These are phyloP conservation scores for Mola mola DNA, from an alignment of 2,113 vertebrate genomes.

Conservation along the genomic window DNA sequence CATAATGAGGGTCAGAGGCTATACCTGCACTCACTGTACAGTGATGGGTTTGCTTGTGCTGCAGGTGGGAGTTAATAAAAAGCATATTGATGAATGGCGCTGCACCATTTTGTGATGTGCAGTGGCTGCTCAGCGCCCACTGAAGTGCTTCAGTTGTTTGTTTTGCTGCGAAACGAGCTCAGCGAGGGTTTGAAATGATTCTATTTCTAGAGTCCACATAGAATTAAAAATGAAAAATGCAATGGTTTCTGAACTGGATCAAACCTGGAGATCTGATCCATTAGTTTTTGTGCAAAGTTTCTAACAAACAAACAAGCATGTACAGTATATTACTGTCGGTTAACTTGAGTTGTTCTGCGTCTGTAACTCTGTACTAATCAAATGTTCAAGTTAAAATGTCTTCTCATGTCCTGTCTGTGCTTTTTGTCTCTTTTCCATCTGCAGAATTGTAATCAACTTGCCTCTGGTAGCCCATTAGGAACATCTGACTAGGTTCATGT, in stretches of 20 bases:
- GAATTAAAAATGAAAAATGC: too few species aligned
- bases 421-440: slow-evolving; percentile 47
- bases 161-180: slow-evolving; percentile 59
- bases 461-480: slow-evolving; percentile 66
- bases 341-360: too few species aligned
- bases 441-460: slow-evolving; percentile 68
- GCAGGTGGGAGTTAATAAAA: slow-evolving; percentile 60
- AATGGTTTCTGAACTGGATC: too few species aligned
- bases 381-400: slow-evolving; percentile 29
- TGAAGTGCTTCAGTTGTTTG: slow-evolving; percentile 47
- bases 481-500: slow-evolving; percentile 63
- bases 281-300: too few species aligned
- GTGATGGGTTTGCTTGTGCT: slow-evolving; percentile 11
- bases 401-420: slow-evolving; percentile 26
- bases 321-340: too few species aligned
- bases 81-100: slow-evolving; percentile 63
- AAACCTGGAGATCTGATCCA: too few species aligned
- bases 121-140: slow-evolving; percentile 44
- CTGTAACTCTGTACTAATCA: too few species aligned
- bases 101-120: slow-evolving; percentile 63
- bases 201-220: too few species aligned
- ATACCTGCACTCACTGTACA: slow-evolving; percentile 32
- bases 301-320: too few species aligned
- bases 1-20: slow-evolving; percentile 56
- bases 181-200: slow-evolving; percentile 35